phyloP scores from a whole-genome alignment of 2,888 invertebrate genomes.

The Mactromeris polynyma region DNA sequence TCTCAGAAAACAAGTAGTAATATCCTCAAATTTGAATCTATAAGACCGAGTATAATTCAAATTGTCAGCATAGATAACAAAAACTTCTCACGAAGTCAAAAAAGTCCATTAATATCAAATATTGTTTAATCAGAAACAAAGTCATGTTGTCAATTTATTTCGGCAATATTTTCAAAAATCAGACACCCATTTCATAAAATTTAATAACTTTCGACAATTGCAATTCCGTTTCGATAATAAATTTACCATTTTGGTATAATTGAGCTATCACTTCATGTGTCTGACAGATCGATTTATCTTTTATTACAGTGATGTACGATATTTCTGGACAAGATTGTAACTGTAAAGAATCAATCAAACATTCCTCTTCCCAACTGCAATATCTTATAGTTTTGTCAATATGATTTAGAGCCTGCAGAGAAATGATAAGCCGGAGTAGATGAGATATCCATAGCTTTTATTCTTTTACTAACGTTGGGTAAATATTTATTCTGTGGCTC shows the following conservation, averaged over 20 bases:
- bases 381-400: slow-evolving; percentile 18
- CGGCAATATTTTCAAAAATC: background rate
- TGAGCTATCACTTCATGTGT: background rate
- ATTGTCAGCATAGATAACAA: too few relatives aligned
- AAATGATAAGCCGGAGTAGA: background rate
- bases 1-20: too few relatives aligned
- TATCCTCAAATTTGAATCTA: too few relatives aligned
- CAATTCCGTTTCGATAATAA: background rate
- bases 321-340: slow-evolving; percentile 10
- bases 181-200: background rate
- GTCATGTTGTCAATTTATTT: background rate
- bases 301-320: background rate
- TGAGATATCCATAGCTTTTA: background rate
- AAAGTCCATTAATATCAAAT: background rate
- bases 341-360: slow-evolving; percentile 6
- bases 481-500: background rate
- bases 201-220: slow-evolving; percentile 6
- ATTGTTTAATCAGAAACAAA: background rate
- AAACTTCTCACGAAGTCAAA: background rate
- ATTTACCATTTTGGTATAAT: background rate
- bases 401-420: background rate
- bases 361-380: background rate
- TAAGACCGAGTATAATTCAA: too few relatives aligned
- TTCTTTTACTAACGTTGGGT: background rate
- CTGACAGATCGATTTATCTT: slow-evolving; percentile 13